Percentiles rank a stretch among this genome's conserved stretches.
phyloP scores from a whole-genome alignment of 2,113 vertebrate genomes.

The Xyrauchen texanus region DNA sequence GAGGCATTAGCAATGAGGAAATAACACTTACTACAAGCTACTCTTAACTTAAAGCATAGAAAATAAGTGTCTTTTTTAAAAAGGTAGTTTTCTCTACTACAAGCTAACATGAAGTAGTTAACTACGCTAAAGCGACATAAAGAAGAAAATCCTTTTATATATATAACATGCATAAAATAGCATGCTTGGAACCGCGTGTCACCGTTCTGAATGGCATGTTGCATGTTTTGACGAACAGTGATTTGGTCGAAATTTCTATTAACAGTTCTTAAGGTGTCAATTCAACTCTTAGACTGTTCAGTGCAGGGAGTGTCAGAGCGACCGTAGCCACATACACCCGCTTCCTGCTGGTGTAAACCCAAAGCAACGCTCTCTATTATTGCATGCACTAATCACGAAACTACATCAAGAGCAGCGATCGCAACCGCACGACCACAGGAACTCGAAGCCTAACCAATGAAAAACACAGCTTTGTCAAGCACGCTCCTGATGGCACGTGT shows the following conservation, averaged over 20 bases:
- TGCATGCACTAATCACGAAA: neutral
- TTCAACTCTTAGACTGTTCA: neutral
- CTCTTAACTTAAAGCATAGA: too few relatives aligned
- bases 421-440: neutral
- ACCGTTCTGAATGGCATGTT: too few relatives aligned
- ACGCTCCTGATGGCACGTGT: constrained; percentile 57
- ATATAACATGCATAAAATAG: too few relatives aligned
- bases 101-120: too few relatives aligned
- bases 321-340: constrained; percentile 36
- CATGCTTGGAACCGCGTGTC: too few relatives aligned
- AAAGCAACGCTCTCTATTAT: neutral
- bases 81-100: too few relatives aligned
- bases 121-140: too few relatives aligned
- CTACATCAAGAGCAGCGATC: constrained; percentile 16
- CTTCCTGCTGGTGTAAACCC: constrained; percentile 39
- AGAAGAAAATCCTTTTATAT: too few relatives aligned
- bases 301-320: constrained; percentile 2
- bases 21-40: too few relatives aligned
- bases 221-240: constrained; percentile 8
- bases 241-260: constrained; percentile 13
- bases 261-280: constrained; percentile 2
- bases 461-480: constrained; percentile 21
- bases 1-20: too few relatives aligned
- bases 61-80: too few relatives aligned
- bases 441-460: neutral